phyloP scores from a whole-genome alignment of 2,113 vertebrate genomes.

The Rhinogobius similis region DNA sequence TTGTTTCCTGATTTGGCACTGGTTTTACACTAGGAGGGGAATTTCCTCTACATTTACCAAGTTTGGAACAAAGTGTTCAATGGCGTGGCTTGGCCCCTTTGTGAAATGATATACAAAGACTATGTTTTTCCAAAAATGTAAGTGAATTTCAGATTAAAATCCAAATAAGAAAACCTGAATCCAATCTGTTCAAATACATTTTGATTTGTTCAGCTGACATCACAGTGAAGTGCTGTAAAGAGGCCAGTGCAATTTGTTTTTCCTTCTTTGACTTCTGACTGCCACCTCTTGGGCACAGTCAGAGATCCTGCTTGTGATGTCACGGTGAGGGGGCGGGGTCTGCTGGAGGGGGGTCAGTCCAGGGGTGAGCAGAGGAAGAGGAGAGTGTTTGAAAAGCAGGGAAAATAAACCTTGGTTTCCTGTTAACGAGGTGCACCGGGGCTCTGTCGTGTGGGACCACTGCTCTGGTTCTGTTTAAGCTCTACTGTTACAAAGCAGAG shows the following conservation, averaged over 20 bases:
- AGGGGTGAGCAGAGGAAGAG: slow-evolving; percentile 68
- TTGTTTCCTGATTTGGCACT: not conserved
- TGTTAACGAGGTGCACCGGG: slow-evolving; percentile 73
- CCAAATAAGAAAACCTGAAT: not conserved
- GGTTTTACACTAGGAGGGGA: not conserved
- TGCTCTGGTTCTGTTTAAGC: slow-evolving; percentile 76
- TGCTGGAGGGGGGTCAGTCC: slow-evolving; percentile 39
- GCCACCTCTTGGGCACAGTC: slow-evolving; percentile 69
- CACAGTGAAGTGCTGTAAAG: not conserved
- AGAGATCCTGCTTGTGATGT: slow-evolving; percentile 71
- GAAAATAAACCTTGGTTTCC: slow-evolving; percentile 82
- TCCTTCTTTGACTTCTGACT: slow-evolving; percentile 49
- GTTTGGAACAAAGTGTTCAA: not conserved
- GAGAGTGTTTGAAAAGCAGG: slow-evolving; percentile 75
- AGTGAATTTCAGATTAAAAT: not conserved
- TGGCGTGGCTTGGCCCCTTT: not conserved
- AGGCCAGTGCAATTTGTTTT: slow-evolving; percentile 21
- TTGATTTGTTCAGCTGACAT: not conserved
- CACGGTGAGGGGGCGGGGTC: slow-evolving; percentile 17
- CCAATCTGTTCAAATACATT: not conserved
- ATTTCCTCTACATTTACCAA: not conserved
- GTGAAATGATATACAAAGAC: not conserved
- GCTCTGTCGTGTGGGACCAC: slow-evolving; percentile 54
- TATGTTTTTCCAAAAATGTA: not conserved
- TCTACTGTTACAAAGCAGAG: slow-evolving; percentile 50